Base-by-base conservation (phyloP, 2,113 vertebrate genomes). In the Martes martes region DNA sequence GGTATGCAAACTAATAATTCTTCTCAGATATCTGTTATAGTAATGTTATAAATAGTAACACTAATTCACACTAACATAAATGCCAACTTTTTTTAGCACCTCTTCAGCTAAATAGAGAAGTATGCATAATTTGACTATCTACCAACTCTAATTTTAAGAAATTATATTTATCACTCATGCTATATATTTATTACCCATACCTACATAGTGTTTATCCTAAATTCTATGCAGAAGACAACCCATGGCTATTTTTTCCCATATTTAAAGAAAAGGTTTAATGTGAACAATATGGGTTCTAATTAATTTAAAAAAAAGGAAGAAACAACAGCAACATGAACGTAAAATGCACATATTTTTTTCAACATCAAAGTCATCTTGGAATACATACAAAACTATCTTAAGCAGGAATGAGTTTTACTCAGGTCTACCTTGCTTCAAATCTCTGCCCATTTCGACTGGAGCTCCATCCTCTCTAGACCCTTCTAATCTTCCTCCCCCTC, bases 21-120 rank as follows among this genome's bases (percentile, higher is more conserved):
- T 89, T 89, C 63, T 82, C 78, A 97, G 16, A 73, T 86, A 85
- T 87, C 84, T 84, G 63, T 89, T 88, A 59, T 59, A 13, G 3
- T 89, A n/a, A 61, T 89, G 31, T 57, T 87, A 87, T 76, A 95
- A 96, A 97, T 76, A 76, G 52, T 57, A 96, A 92, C 74, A 61
- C 31, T 57, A 87, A 67, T 59, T 89, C 59, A 81, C 74, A 80
- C 24, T 33, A 63, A 52, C n/a, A 88, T 3, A 86, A 79, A 67
- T 87, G 57, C 19, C 90, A 96, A 97, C 24, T 61, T 91, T 61
- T 91, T 91, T 89, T 45, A 93, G 65, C 55, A 83, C 11, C 61
- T 92, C 83, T 80, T 81, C 63, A 14, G 33, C 47, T 96, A 80
- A 91, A 93, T 94, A 94, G 15, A 78, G 16, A 95, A 89, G 14